Percentiles rank a stretch among this genome's conserved stretches.
phyloP scores from a whole-genome alignment of 2,888 invertebrate species.

The Celastrina argiolus region DNA sequence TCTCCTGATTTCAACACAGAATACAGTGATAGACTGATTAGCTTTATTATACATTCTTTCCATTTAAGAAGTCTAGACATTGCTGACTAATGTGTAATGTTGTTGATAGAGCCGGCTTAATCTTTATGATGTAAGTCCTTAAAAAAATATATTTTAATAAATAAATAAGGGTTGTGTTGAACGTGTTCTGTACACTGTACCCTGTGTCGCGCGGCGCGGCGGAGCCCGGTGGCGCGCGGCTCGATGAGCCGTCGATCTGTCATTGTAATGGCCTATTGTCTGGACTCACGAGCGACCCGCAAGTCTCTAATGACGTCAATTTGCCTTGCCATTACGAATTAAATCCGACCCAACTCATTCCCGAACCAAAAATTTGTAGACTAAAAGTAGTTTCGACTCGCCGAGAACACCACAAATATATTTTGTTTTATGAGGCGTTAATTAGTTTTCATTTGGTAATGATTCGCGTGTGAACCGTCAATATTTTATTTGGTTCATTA shows the following conservation, averaged over 20 bases:
- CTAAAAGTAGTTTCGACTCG: background rate
- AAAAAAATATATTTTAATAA: no score
- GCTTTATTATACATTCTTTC: no score
- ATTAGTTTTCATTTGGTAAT: background rate
- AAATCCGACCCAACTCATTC: background rate
- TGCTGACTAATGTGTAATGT: no score
- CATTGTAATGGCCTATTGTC: constrained; percentile 9
- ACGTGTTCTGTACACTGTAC: background rate
- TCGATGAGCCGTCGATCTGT: background rate
- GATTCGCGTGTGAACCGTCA: background rate
- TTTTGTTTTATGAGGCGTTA: background rate
- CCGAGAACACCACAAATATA: background rate
- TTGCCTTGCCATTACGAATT: background rate
- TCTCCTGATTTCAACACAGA: no score
- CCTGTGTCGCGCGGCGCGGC: background rate
- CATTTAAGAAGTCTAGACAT: no score
- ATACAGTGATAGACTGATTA: no score
- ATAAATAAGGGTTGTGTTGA: no score
- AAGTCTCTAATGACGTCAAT: background rate
- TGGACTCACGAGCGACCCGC: background rate
- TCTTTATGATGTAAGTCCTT: no score
- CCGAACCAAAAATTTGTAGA: background rate
- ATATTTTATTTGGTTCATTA: background rate
- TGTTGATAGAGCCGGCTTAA: no score
- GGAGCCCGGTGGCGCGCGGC: background rate